phyloP scores from a whole-genome alignment of 2,888 invertebrate species.

The Diplazon laetatorius region DNA sequence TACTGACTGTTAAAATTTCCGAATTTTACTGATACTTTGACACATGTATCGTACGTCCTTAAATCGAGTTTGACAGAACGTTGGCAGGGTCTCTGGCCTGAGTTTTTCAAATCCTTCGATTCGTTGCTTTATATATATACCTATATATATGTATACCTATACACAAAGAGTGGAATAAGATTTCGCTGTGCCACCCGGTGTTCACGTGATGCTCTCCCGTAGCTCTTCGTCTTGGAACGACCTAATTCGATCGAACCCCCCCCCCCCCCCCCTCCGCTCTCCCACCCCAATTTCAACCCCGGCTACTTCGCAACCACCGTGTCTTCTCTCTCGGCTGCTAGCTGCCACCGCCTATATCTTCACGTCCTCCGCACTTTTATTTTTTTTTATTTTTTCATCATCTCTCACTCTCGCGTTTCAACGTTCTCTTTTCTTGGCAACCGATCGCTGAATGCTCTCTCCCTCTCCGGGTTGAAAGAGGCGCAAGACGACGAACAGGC shows the following conservation, averaged over 20 bases:
- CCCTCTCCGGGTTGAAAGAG: conserved; percentile 37
- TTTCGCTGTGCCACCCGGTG: conserved; percentile 36
- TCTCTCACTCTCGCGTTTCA: conserved; percentile 16
- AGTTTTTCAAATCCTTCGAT: conserved; percentile 19
- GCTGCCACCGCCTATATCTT: conserved; percentile 28
- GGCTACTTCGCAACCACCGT: conserved; percentile 31
- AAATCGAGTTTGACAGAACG: conserved; percentile 31
- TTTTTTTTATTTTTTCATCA: too few species aligned
- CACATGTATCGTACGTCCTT: too few species aligned
- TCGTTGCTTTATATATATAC: conserved; percentile 22
- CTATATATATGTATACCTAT: too few species aligned
- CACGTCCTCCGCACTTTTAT: conserved; percentile 1
- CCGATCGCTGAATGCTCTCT: conserved; percentile 42
- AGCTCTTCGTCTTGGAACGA: conserved; percentile 45
- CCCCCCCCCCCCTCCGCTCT: too few species aligned
- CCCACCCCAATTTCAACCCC: conserved; percentile 49
- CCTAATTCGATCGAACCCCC: conserved; percentile 58
- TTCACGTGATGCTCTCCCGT: conserved; percentile 51
- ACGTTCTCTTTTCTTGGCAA: conserved; percentile 51
- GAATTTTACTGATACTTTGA: too few species aligned
- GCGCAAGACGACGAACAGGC: conserved; percentile 5
- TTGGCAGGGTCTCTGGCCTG: conserved; percentile 35
- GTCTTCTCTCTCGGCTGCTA: conserved; percentile 1
- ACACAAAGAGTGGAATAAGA: conserved; percentile 52
- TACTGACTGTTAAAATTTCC: too few species aligned